Evolutionary conservation across 2,113 vertebrate species (phyloP).

Genomic region (Caretta caretta): DNA sequence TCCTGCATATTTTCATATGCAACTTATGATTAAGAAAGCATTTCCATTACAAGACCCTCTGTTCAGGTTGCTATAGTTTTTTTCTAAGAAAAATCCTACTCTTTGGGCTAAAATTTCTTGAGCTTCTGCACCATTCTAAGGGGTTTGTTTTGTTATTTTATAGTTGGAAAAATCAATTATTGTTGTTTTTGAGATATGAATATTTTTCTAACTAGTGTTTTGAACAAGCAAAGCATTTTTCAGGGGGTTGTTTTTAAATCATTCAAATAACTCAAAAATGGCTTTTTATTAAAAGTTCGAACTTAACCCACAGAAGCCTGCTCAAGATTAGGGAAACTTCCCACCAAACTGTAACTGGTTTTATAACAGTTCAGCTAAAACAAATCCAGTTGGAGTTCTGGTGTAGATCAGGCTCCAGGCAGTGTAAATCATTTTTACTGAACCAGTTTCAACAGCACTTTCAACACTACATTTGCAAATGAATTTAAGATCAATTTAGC

Average conservation of each 20-base stretch:
- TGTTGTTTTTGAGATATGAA: neutral
- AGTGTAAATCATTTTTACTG: neutral
- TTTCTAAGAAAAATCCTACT: neutral
- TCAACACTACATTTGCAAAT: neutral
- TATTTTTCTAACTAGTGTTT: neutral
- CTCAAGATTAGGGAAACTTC: neutral
- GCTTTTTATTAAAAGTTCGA: neutral
- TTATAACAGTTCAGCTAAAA: neutral
- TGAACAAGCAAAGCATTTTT: neutral
- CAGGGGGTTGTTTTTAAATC: neutral
- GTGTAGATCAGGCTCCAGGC: neutral
- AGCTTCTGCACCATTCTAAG: neutral
- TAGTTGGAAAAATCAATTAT: neutral
- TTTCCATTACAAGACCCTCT: constrained; percentile 17
- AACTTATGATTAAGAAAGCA: neutral
- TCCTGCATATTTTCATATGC: neutral
- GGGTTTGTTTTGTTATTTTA: neutral
- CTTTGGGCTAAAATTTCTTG: neutral
- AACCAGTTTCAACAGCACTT: neutral
- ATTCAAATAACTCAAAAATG: neutral
- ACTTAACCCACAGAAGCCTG: neutral
- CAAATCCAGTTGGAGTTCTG: accelerated
- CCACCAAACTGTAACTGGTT: neutral
- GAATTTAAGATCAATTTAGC: neutral
- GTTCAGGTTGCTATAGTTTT: neutral